These are phyloP conservation scores for Epicauta chinensis DNA, from an alignment of 1,140 invertebrate genomes.

Conservation along the genomic window DNA sequence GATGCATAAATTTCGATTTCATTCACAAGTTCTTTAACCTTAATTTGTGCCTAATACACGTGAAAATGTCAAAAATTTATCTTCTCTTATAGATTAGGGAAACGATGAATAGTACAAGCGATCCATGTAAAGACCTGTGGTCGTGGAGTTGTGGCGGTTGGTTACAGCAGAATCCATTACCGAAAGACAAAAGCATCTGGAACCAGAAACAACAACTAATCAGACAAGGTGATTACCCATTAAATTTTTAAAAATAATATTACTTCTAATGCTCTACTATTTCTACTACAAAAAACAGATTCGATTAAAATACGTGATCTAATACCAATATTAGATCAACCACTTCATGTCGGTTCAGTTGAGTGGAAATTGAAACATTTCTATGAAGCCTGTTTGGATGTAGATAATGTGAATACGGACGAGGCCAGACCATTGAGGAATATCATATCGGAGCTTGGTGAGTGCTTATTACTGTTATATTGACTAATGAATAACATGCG, in stretches of 20 bases:
- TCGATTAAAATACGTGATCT: constrained; percentile 25
- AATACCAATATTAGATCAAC: constrained; percentile 38
- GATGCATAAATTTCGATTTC: not conserved
- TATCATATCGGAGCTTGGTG: constrained; percentile 43
- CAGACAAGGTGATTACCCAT: constrained; percentile 20
- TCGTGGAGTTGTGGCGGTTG: constrained; percentile 49
- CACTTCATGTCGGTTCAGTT: constrained; percentile 34
- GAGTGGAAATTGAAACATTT: constrained; percentile 44
- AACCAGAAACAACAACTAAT: constrained; percentile 32
- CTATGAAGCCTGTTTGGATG: constrained; percentile 44
- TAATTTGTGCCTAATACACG: not conserved
- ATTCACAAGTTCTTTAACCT: not conserved
- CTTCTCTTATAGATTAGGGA: constrained; percentile 29
- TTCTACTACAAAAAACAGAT: too few species aligned
- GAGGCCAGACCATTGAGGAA: constrained; percentile 36
- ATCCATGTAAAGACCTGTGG: constrained; percentile 50
- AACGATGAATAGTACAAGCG: constrained; percentile 38
- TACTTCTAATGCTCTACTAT: too few species aligned
- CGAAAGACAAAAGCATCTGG: constrained; percentile 40
- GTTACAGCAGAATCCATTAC: constrained; percentile 41
- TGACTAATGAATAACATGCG: too few species aligned
- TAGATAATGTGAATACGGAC: constrained; percentile 42
- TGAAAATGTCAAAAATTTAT: not conserved
- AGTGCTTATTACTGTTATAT: constrained; percentile 5
- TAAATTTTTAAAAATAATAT: too few species aligned